Conservation (phyloP, 2,888 invertebrate species). For the Anthrax anthrax region DNA sequence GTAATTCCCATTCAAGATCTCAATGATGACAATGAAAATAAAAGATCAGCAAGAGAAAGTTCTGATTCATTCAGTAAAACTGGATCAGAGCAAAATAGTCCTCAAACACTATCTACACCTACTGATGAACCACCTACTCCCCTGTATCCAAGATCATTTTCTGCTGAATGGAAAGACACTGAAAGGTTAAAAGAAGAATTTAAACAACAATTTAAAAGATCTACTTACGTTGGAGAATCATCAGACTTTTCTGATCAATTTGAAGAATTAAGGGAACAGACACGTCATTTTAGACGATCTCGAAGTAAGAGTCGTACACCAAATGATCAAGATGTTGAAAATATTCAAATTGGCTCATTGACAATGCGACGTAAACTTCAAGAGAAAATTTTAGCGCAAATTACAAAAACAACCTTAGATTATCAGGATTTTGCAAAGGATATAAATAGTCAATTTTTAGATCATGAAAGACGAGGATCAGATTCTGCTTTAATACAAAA, state of each 20-base stretch:
- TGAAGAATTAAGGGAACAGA: constrained; percentile 24
- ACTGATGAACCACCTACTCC: neutral
- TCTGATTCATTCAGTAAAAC: no score
- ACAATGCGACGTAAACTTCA: constrained; percentile 20
- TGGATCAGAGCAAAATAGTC: no score
- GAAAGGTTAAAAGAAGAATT: constrained; percentile 20
- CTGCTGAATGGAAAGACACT: constrained; percentile 21
- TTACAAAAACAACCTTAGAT: constrained; percentile 21
- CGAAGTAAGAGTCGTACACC: constrained; percentile 29
- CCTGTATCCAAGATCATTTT: constrained; percentile 20
- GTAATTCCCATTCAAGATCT: no score
- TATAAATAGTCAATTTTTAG: constrained; percentile 22
- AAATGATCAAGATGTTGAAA: constrained; percentile 10
- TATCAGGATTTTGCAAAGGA: constrained; percentile 25
- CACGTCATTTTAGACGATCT: constrained; percentile 26
- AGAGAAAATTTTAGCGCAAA: constrained; percentile 22
- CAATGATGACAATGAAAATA: no score
- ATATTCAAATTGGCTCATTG: constrained; percentile 18
- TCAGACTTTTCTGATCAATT: constrained; percentile 21
- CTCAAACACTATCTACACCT: no score
- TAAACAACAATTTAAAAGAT: constrained; percentile 21
- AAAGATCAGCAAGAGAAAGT: no score
- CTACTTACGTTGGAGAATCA: constrained; percentile 31
- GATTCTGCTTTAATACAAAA: constrained; percentile 24
- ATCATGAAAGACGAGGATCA: constrained; percentile 28